phyloP scores from a whole-genome alignment of 2,888 invertebrate genomes.

The Eupeodes latifasciatus region DNA sequence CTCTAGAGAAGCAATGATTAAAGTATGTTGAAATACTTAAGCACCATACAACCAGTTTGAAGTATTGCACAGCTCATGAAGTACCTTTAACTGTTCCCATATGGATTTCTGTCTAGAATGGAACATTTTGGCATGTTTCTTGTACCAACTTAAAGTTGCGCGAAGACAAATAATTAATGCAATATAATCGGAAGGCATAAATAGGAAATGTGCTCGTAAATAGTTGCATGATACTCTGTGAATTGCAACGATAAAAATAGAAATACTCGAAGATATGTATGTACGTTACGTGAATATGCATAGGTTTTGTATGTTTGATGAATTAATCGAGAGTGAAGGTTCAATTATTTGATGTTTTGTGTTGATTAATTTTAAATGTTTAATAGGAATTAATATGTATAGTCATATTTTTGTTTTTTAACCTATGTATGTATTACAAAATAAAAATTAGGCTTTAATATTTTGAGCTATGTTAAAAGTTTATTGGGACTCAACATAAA shows the following conservation, averaged over 20 bases:
- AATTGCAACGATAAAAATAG: constrained; percentile 25
- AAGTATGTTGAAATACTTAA: constrained; percentile 59
- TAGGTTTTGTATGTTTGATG: neutral
- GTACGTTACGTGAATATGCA: too few species aligned
- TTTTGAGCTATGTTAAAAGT: too few species aligned
- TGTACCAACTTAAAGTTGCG: neutral
- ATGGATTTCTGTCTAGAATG: constrained; percentile 59
- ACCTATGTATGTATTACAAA: too few species aligned
- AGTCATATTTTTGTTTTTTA: too few species aligned
- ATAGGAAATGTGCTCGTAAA: constrained; percentile 56
- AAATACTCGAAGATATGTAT: constrained; percentile 9
- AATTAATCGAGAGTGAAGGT: neutral
- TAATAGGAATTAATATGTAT: neutral
- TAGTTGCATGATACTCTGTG: neutral
- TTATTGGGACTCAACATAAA: too few species aligned
- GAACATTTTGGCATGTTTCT: constrained; percentile 51
- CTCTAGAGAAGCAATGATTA: constrained; percentile 40
- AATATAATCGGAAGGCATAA: constrained; percentile 59
- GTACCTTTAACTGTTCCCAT: constrained; percentile 23
- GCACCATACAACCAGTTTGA: constrained; percentile 49
- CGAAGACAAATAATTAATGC: constrained; percentile 25
- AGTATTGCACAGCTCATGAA: constrained; percentile 40
- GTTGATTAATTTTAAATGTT: constrained; percentile 38
- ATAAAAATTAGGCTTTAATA: too few species aligned
- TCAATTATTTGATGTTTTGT: neutral